Evolutionary conservation across 2,113 vertebrate species (phyloP), one percentile per base, ranked within the genome.

Genomic region (Dendropsophus ebraccatus): DNA sequence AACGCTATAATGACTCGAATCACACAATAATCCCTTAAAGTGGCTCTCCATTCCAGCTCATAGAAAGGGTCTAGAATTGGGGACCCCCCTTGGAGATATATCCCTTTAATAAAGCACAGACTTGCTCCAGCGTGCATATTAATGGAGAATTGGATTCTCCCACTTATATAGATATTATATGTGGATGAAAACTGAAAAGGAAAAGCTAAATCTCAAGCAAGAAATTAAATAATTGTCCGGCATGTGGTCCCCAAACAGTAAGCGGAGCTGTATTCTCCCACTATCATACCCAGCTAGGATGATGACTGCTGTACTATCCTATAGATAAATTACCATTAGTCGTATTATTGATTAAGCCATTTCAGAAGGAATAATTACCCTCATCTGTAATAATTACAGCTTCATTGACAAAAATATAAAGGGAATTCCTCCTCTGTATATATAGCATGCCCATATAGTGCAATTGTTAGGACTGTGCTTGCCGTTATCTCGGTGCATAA

Each of bases 361-460:
- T 54, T 70, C 67, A 37, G 50, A 17, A 30, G 17, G 32, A 77
- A 54, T 77, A 54, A 77, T 77, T 32, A 50, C 11, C 9, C 17
- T 77, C 74, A 77, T 77, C 32, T 47, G 49, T 77, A 54, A 54
- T 77, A 25, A 32, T 77, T 77, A 77, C 16, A 52, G 25, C 12
- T 52, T 28, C 74, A 77, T 52, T 77, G 47, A 32, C 74, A 28
- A 77, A 50, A 30, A 76, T 28, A 28, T 17, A 50, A 28, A 70
- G 37, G 8, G 41, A 70, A 50, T 52, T 54, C 49, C 52, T 0
- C 50, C 16, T 77, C 16, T 52, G 19, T 14, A 21, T 32, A 77
- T 16, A 77, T 41, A 70, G 14, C 32, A 69, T 69, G 21, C 6
- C 50, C n/a, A 30, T 23, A 65, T 1, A 9, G 7, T 3, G 17